Evolutionary conservation across 2,888 invertebrate species (phyloP).

Genomic region (Lasioglossum pauxillum): DNA sequence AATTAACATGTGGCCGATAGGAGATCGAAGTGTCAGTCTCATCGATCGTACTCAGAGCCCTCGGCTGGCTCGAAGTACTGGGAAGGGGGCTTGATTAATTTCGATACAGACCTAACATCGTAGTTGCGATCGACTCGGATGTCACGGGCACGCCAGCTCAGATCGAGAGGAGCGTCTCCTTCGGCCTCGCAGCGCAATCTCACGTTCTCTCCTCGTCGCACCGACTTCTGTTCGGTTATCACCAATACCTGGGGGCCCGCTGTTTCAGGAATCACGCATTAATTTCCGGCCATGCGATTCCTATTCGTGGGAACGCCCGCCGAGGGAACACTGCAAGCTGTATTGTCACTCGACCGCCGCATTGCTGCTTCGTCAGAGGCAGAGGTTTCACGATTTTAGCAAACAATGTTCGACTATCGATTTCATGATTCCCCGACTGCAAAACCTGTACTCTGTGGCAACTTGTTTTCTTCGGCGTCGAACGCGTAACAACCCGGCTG

Average conservation of each 20-base stretch:
- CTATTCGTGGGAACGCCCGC: slow-evolving; percentile 29
- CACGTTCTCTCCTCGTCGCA: slow-evolving; percentile 85
- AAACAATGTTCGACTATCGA: slow-evolving; percentile 1
- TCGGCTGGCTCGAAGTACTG: slow-evolving; percentile 12
- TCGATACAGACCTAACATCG: slow-evolving; percentile 83
- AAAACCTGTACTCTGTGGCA: not conserved
- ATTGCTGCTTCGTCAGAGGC: slow-evolving; percentile 1
- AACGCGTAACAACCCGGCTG: not conserved
- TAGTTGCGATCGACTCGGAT: slow-evolving; percentile 85
- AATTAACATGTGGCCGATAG: slow-evolving; percentile 45
- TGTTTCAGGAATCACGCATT: slow-evolving; percentile 66
- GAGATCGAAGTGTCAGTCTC: slow-evolving; percentile 50
- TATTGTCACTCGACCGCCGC: not conserved
- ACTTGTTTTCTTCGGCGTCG: not conserved
- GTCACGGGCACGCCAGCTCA: slow-evolving; percentile 85
- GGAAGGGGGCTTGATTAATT: slow-evolving; percentile 67
- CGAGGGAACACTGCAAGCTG: not conserved
- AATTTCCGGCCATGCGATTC: slow-evolving; percentile 23
- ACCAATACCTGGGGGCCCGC: slow-evolving; percentile 86
- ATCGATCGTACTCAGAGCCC: slow-evolving; percentile 31
- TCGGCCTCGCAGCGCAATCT: slow-evolving; percentile 85
- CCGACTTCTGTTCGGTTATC: slow-evolving; percentile 85
- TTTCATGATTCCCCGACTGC: not conserved
- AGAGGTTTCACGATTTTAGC: slow-evolving; percentile 13
- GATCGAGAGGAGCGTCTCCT: slow-evolving; percentile 86